Evolutionary conservation across 2,797 vertebrate species (phyloP), one percentile per base, ranked within the genome.

Genomic region (Dallia pectoralis): DNA sequence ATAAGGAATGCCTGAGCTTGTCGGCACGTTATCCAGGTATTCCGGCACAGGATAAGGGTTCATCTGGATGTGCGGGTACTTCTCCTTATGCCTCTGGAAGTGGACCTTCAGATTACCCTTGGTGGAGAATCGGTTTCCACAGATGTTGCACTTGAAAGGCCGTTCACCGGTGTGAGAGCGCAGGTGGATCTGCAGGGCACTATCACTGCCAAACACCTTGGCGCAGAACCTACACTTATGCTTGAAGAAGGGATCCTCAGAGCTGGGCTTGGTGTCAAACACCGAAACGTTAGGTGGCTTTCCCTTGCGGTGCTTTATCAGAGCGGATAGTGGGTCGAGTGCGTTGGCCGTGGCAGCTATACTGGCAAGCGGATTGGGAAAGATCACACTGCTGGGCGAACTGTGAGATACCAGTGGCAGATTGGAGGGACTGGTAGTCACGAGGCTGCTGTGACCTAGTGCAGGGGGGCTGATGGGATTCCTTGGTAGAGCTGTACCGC

Each of bases 1-100:
- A 0, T 99, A 99, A 0, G 98, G 98, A 77, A 99, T 99, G 83
- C 97, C 98, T 71, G 97, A 98, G 91, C 95, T 99, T 76, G 98
- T 99, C 90, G 98, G 98, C 75, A 99, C 97, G 0, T 97, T 99
- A 89, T 99, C 98, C 87, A 99, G 95, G 93, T 99, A 99, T 92
- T 99, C 98, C 62, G 98, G 98, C 81, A 99, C 98, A 6, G 97
- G 98, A 78, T 99, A 99, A 49, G 98, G 98, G 87, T 99, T 99
- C 98, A 99, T 99, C 89, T 99, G 97, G 91, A 99, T 98, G 86
- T 99, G 98, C 72, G 98, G 98, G 76, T 99, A 99, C 90, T 99
- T 99, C 84, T 99, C 98, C 93, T 98, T 99, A 91, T 99, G 98
- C 89, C 98, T 95, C 92, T 99, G 98, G 85, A 99, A 99, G 89